A percentile compares a stretch with the other conserved stretches of the same genome.
Conservation (phyloP, 92 coral and sea anemone species). For the Umimayanthus chanpuru region DNA sequence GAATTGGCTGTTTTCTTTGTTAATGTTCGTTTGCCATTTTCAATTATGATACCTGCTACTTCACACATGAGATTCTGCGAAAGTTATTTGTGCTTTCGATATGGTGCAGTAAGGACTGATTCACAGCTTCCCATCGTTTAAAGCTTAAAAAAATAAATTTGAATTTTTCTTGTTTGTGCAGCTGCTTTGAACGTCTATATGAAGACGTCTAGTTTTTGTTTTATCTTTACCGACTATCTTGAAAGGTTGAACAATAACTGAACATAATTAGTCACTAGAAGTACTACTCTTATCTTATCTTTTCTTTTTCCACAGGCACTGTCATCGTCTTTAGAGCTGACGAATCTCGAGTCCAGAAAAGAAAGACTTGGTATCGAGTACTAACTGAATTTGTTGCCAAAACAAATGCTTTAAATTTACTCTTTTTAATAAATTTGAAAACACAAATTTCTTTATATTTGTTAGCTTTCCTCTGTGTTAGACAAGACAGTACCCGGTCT, state of each 20-base stretch:
- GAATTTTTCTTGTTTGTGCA: slow-evolving; percentile 4
- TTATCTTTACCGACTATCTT: not conserved
- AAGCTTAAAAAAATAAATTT: not conserved
- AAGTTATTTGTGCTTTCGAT: not conserved
- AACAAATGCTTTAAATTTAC: not conserved
- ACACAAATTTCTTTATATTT: no score
- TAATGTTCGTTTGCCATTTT: not conserved
- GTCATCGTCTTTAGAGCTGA: not conserved
- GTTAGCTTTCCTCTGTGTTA: no score
- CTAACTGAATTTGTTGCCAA: not conserved
- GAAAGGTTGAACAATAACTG: not conserved
- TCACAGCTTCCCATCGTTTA: no score
- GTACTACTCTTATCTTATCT: not conserved
- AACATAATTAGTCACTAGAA: not conserved
- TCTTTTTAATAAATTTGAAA: no score
- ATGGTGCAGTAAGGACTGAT: not conserved
- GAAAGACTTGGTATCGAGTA: no score
- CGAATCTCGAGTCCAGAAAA: not conserved
- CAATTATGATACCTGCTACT: no score
- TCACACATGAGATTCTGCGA: not conserved
- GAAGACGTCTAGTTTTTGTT: not conserved
- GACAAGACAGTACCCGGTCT: no score
- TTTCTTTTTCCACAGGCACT: not conserved
- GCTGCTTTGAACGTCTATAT: not conserved
- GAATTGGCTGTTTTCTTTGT: no score